Evolutionary conservation across 2,113 vertebrate species (phyloP).

Genomic region (Scomber scombrus): DNA sequence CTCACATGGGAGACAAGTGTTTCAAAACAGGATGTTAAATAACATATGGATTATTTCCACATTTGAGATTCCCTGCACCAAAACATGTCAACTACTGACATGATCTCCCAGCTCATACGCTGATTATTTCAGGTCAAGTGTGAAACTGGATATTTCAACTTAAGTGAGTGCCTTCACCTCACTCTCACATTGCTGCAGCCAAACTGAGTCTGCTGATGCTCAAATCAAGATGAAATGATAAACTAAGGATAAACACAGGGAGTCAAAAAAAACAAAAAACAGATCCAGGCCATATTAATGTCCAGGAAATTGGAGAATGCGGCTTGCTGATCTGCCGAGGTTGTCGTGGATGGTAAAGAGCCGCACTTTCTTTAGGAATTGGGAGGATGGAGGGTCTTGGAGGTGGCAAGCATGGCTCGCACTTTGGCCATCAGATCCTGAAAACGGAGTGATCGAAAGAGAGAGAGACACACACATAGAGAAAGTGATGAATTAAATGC

Average conservation of each 20-base stretch:
- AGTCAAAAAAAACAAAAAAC: background rate
- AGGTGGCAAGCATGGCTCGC: constrained; percentile 97
- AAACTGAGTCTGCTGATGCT: constrained; percentile 7
- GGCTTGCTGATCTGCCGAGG: constrained; percentile 32
- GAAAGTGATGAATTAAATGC: background rate
- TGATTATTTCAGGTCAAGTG: constrained; percentile 22
- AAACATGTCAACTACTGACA: constrained; percentile 9
- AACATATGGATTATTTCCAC: constrained; percentile 38
- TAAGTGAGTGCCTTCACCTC: background rate
- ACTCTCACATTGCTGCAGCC: background rate
- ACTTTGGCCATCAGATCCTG: constrained; percentile 99
- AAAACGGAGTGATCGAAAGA: constrained; percentile 11
- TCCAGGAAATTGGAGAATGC: constrained; percentile 52
- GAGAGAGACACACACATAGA: background rate
- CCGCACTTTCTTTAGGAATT: constrained; percentile 85
- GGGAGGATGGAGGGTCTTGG: constrained; percentile 93
- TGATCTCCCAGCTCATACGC: constrained; percentile 13
- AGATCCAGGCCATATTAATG: constrained; percentile 33
- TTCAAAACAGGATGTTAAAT: constrained; percentile 44
- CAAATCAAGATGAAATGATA: constrained; percentile 17
- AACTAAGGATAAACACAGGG: constrained; percentile 3
- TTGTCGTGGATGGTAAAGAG: constrained; percentile 18
- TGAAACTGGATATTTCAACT: constrained; percentile 21
- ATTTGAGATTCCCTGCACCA: constrained; percentile 33
- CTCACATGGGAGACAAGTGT: constrained; percentile 41